Conservation (phyloP, 2,888 invertebrate species). For the Hydroisotoma schaefferi region DNA sequence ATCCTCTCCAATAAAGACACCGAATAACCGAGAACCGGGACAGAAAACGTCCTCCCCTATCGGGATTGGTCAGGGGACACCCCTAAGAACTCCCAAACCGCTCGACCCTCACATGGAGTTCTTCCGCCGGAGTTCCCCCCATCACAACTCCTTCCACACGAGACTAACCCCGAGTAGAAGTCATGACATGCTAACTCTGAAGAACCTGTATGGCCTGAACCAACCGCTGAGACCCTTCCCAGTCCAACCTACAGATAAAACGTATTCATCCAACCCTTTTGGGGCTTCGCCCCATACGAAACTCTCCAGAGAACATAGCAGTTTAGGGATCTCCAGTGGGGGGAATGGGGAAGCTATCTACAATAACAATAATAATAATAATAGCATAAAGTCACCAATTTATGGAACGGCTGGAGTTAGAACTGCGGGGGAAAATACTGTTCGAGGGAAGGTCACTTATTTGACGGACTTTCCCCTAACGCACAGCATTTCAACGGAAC, state of each 20-base stretch:
- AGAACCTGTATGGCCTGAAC: conserved; percentile 44
- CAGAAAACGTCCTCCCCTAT: no score
- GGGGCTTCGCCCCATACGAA: conserved; percentile 27
- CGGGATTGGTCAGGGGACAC: not conserved
- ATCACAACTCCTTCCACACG: conserved; percentile 46
- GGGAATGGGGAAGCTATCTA: not conserved
- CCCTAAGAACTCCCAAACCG: not conserved
- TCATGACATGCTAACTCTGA: conserved; percentile 45
- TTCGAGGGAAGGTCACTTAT: conserved; percentile 47
- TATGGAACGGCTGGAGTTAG: conserved; percentile 15
- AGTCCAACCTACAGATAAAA: conserved; percentile 28
- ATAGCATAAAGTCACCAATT: not conserved
- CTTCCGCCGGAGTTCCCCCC: conserved; percentile 44
- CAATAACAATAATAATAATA: not conserved
- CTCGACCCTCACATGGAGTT: no score
- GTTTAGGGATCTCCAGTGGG: conserved; percentile 13
- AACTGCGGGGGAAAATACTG: conserved; percentile 40
- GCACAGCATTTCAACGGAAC: conserved; percentile 35
- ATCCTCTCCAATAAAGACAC: not conserved
- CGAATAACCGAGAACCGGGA: no score
- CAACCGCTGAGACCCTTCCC: conserved; percentile 38
- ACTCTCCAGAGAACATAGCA: conserved; percentile 33
- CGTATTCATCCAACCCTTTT: not conserved
- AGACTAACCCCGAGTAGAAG: conserved; percentile 45
- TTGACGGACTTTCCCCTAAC: conserved; percentile 47